A percentile compares a stretch with the other conserved stretches of the same genome.
Conservation (phyloP, 2,113 vertebrate genomes). For the Setophaga petechia region DNA sequence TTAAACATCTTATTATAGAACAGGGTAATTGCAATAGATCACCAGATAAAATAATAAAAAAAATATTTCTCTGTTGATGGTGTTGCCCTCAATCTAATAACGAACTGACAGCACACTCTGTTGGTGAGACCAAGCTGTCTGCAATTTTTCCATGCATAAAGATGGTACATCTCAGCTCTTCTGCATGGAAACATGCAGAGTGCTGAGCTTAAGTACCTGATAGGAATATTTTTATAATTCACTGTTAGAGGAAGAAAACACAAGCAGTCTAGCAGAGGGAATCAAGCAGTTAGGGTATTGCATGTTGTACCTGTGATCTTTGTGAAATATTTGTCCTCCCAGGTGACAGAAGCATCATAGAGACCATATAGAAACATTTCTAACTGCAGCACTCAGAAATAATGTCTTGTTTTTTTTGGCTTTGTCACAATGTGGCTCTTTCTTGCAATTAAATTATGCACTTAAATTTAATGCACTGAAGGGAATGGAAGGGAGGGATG, state of each 20-base stretch:
- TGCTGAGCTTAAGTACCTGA: not conserved
- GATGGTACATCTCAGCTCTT: not conserved
- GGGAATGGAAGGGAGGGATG: not conserved
- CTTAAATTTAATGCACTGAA: not conserved
- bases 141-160: not conserved
- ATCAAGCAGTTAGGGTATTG: not conserved
- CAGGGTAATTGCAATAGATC: not conserved
- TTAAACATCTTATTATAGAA: slow-evolving; percentile 2
- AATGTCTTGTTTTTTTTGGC: not conserved
- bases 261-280: not conserved
- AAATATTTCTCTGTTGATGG: not conserved
- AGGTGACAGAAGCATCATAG: not conserved
- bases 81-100: slow-evolving; percentile 7
- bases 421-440: not conserved
- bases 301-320: not conserved
- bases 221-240: not conserved
- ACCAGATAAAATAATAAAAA: slow-evolving; percentile 10
- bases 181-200: not conserved
- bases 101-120: slow-evolving; percentile 6
- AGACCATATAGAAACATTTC: not conserved
- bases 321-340: not conserved
- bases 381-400: not conserved
- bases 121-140: slow-evolving; percentile 19
- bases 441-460: not conserved
- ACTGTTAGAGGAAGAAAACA: not conserved